phyloP scores from a whole-genome alignment of 2,888 invertebrate genomes.

The Enoplolaimus lenunculus region DNA sequence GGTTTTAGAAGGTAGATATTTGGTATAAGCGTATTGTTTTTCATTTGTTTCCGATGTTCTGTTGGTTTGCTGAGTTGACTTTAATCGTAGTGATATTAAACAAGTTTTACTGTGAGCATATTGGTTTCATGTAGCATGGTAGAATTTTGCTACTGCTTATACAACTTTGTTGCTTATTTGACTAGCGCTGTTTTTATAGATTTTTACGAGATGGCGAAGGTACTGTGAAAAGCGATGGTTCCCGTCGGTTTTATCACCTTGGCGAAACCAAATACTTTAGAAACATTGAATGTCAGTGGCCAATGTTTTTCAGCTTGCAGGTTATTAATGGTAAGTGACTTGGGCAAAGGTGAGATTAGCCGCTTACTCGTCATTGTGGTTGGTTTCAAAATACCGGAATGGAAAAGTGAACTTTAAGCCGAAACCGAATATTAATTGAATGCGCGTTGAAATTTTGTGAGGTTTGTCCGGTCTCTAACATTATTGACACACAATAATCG shows the following conservation, averaged over 20 bases:
- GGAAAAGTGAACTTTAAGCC: no score
- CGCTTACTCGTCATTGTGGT: no score
- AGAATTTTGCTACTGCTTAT: no score
- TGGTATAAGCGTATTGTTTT: not conserved
- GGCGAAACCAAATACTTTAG: slow-evolving; percentile 87
- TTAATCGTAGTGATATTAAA: no score
- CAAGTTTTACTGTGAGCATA: no score
- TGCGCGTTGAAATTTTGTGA: not conserved
- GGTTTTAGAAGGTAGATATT: slow-evolving; percentile 68
- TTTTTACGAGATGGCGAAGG: slow-evolving; percentile 87
- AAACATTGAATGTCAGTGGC: slow-evolving; percentile 93
- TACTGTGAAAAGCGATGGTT: slow-evolving; percentile 67
- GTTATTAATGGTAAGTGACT: slow-evolving; percentile 68
- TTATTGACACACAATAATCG: no score
- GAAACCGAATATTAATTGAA: no score
- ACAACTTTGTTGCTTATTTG: not conserved
- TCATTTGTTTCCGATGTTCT: no score
- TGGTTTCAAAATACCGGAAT: not conserved
- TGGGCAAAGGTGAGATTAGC: no score
- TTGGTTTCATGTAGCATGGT: no score
- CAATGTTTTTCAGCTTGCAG: slow-evolving; percentile 83
- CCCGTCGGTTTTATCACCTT: slow-evolving; percentile 63
- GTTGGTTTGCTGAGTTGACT: not conserved
- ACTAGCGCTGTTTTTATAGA: slow-evolving; percentile 21
- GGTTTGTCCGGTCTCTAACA: not conserved